A percentile compares a stretch with the other conserved stretches of the same genome.
Conservation (phyloP, 2,888 invertebrate genomes). For the Phengaris arion region DNA sequence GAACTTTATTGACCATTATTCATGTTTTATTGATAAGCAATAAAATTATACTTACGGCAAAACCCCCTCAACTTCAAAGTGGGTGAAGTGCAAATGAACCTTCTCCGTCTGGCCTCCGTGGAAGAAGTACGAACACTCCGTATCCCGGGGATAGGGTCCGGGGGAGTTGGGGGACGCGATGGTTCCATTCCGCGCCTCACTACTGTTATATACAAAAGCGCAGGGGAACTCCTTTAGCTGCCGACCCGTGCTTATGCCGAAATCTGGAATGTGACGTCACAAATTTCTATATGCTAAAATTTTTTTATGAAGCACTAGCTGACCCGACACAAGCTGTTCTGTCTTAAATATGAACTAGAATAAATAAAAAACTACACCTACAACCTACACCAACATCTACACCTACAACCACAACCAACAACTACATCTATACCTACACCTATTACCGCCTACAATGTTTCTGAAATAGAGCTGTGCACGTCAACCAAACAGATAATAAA, state of each 20-base stretch:
- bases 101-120: constrained; percentile 88
- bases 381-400: too few species aligned
- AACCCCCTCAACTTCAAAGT: constrained; percentile 97
- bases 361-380: too few species aligned
- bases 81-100: constrained; percentile 91
- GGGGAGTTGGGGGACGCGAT: constrained; percentile 95
- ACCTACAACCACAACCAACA: too few species aligned
- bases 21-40: neutral
- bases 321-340: too few species aligned
- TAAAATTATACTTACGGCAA: constrained; percentile 85
- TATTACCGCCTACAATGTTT: too few species aligned
- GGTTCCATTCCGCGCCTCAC: constrained; percentile 87
- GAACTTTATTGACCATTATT: too few species aligned
- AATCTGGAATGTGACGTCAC: constrained; percentile 82
- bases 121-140: constrained; percentile 95
- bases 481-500: too few species aligned
- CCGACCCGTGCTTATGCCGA: constrained; percentile 89
- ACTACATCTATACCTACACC: too few species aligned
- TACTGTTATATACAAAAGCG: constrained; percentile 93
- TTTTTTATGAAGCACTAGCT: too few species aligned
- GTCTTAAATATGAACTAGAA: too few species aligned
- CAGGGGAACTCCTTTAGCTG: constrained; percentile 89
- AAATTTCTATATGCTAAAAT: neutral
- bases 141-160: constrained; percentile 92
- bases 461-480: too few species aligned